These are phyloP conservation scores for Hoplostethus mediterraneus DNA, from an alignment of 2,797 vertebrate species.

Conservation along the genomic window DNA sequence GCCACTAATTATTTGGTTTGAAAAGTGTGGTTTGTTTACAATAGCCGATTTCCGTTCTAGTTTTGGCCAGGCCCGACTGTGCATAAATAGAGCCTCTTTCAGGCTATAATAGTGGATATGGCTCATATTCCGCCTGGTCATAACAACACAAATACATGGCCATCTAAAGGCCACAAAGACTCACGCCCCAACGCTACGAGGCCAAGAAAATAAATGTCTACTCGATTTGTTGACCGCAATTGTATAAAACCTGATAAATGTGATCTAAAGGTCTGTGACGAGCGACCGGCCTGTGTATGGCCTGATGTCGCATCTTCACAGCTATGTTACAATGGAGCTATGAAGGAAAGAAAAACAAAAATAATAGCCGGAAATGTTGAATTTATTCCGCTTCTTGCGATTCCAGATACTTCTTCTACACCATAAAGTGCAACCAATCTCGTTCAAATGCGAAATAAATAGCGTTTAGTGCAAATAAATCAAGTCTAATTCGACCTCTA, in stretches of 20 bases:
- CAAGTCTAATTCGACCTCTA: conserved; percentile 63
- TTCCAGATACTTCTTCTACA: conserved; percentile 5
- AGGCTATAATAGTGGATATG: background rate
- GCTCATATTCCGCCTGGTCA: background rate
- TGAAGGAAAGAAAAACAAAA: conserved; percentile 51
- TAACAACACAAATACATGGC: background rate
- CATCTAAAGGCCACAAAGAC: background rate
- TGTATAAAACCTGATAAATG: background rate
- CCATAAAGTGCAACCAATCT: background rate
- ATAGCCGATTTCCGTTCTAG: too few relatives aligned
- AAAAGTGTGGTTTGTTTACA: background rate
- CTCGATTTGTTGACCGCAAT: background rate
- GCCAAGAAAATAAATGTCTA: background rate
- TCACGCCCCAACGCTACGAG: background rate
- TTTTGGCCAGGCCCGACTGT: background rate
- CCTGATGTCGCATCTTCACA: conserved; percentile 52
- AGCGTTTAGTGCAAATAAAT: conserved; percentile 1
- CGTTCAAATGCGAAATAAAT: background rate
- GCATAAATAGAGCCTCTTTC: background rate
- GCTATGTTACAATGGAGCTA: conserved; percentile 42
- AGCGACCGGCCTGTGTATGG: conserved; percentile 45
- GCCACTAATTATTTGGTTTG: background rate
- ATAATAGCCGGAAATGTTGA: background rate
- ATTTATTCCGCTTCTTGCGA: background rate
- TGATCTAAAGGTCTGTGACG: background rate